phyloP scores from a whole-genome alignment of 2,113 vertebrate genomes.

The Brienomyrus longianalis region DNA sequence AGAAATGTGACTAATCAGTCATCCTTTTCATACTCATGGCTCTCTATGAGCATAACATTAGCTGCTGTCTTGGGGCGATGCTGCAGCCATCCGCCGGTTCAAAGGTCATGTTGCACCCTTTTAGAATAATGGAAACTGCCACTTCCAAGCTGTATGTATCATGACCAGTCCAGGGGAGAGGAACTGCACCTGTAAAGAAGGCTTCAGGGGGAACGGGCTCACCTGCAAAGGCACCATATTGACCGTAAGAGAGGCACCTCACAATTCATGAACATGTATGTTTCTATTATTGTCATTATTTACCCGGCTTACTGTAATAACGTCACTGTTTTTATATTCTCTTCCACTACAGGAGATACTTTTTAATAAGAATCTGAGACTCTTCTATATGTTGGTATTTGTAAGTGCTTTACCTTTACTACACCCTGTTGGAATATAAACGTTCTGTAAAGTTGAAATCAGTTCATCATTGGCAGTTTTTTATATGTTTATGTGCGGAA shows the following conservation, averaged over 20 bases:
- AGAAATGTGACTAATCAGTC: background rate
- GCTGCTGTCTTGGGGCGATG: background rate
- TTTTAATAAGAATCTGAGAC: conserved; percentile 39
- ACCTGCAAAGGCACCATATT: conserved; percentile 67
- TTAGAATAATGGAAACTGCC: conserved; percentile 83
- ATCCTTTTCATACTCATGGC: background rate
- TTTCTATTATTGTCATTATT: background rate
- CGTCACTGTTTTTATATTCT: background rate
- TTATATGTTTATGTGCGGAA: background rate
- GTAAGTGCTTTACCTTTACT: background rate
- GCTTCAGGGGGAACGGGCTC: conserved; percentile 72
- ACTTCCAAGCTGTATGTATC: conserved; percentile 65
- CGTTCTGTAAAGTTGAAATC: background rate
- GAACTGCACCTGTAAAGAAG: conserved; percentile 63
- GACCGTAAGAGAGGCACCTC: conserved; percentile 55
- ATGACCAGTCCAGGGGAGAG: conserved; percentile 59
- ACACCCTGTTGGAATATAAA: background rate
- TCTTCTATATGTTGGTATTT: conserved; percentile 69
- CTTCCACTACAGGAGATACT: conserved; percentile 65
- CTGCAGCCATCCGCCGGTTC: background rate
- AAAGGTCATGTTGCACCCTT: background rate
- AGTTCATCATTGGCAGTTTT: background rate
- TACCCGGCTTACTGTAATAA: background rate
- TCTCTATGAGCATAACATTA: background rate
- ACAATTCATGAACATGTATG: background rate